These are phyloP conservation scores for Rhagonycha fulva DNA, from an alignment of 2,888 invertebrate genomes.

Conservation along the genomic window DNA sequence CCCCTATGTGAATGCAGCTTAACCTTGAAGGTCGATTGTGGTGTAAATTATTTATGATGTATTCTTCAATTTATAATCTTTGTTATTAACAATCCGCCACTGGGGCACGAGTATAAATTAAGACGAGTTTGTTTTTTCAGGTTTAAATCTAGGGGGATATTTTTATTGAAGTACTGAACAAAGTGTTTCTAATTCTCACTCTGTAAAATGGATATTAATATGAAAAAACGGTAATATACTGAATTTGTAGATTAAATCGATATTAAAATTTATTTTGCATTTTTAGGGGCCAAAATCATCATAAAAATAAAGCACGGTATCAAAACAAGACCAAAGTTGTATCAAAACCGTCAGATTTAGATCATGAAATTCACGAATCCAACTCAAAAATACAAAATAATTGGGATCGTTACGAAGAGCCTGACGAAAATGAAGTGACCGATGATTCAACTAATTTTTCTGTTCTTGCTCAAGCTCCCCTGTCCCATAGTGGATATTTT, in stretches of 20 bases:
- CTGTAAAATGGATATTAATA: neutral
- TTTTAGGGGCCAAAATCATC: constrained; percentile 16
- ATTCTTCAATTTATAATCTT: too few species aligned
- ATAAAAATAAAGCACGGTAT: constrained; percentile 12
- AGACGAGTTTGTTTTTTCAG: too few species aligned
- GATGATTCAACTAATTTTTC: constrained; percentile 33
- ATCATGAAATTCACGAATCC: neutral
- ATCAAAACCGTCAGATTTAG: neutral
- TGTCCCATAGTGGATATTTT: constrained; percentile 37
- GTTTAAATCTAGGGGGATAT: too few species aligned
- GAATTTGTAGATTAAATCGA: neutral
- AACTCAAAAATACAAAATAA: constrained; percentile 22
- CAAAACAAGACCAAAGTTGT: constrained; percentile 4
- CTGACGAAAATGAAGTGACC: constrained; percentile 23
- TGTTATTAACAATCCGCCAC: too few species aligned
- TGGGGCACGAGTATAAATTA: too few species aligned
- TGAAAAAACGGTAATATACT: neutral
- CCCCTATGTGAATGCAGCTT: too few species aligned
- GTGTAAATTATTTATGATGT: too few species aligned
- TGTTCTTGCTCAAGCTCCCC: constrained; percentile 34
- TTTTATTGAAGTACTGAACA: too few species aligned
- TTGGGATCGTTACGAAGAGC: constrained; percentile 35
- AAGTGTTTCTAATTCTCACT: neutral
- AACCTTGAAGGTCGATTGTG: too few species aligned
- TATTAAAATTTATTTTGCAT: neutral